These are phyloP conservation scores for Hecatera dysodea DNA, from an alignment of 2,888 invertebrate species.

Conservation along the genomic window DNA sequence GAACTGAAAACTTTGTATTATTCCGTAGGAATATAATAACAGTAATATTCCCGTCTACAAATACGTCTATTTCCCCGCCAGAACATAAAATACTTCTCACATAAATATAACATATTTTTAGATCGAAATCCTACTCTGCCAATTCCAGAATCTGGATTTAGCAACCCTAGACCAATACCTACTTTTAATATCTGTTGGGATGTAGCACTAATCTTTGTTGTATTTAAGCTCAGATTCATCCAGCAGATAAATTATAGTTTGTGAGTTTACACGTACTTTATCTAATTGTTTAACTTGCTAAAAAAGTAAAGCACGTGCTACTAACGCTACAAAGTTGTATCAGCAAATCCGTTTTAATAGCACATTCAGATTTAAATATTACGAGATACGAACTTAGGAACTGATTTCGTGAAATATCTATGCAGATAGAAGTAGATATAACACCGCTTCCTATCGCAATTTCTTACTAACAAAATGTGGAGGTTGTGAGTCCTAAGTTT, in stretches of 20 bases:
- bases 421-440: slow-evolving; percentile 5
- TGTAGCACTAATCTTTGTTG: slow-evolving; percentile 46
- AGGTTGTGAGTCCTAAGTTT: not conserved
- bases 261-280: slow-evolving; percentile 63
- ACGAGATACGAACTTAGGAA: slow-evolving; percentile 37
- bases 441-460: not conserved
- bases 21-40: not conserved
- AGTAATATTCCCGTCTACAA: not conserved
- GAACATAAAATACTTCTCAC: slow-evolving; percentile 1
- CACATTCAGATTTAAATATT: slow-evolving; percentile 58
- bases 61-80: slow-evolving; percentile 8
- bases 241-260: slow-evolving; percentile 54
- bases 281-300: slow-evolving; percentile 68
- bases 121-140: slow-evolving; percentile 3
- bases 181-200: slow-evolving; percentile 49
- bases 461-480: not conserved
- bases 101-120: slow-evolving; percentile 13
- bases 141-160: slow-evolving; percentile 24
- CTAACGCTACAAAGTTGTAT: slow-evolving; percentile 51
- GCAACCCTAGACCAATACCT: slow-evolving; percentile 58
- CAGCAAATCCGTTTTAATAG: slow-evolving; percentile 59
- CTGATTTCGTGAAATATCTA: slow-evolving; percentile 33
- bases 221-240: slow-evolving; percentile 58
- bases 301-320: slow-evolving; percentile 68
- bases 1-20: not conserved